Evolutionary conservation across 2,113 vertebrate genomes (phyloP).

Genomic region (Cavia aperea): DNA sequence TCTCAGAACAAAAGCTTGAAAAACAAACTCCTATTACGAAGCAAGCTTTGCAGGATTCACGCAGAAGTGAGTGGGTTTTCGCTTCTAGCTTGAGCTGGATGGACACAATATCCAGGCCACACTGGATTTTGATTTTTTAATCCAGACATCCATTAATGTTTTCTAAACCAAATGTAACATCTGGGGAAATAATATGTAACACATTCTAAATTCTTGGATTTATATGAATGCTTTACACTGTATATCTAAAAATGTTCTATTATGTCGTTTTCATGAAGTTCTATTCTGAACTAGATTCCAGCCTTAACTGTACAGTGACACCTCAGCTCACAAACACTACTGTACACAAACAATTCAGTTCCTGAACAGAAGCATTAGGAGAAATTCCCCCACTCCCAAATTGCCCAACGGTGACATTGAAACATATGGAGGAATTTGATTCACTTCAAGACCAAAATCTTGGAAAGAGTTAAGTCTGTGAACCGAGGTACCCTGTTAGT

Average conservation of each 20-base stretch:
- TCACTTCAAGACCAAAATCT: background rate
- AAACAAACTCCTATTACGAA: slow-evolving; percentile 94
- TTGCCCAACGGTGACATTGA: background rate
- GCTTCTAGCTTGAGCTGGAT: background rate
- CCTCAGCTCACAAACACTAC: background rate
- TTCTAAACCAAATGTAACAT: background rate
- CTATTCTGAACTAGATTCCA: background rate
- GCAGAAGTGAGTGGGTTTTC: slow-evolving; percentile 85
- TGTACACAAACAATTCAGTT: background rate
- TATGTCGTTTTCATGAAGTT: background rate
- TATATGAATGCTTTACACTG: background rate
- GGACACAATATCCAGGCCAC: background rate
- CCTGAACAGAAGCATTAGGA: background rate
- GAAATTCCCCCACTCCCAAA: background rate
- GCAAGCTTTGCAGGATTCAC: slow-evolving; percentile 93
- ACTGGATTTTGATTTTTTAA: background rate
- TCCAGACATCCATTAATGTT: background rate
- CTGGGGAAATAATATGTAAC: background rate
- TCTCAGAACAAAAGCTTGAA: slow-evolving; percentile 98
- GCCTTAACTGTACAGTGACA: background rate
- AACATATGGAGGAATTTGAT: background rate
- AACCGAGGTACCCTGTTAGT: rapidly evolving
- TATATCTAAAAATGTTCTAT: background rate
- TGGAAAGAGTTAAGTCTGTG: background rate
- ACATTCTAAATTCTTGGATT: background rate